Evolutionary conservation across 2,113 vertebrate species (phyloP).

Genomic region (Paralichthys olivaceus): DNA sequence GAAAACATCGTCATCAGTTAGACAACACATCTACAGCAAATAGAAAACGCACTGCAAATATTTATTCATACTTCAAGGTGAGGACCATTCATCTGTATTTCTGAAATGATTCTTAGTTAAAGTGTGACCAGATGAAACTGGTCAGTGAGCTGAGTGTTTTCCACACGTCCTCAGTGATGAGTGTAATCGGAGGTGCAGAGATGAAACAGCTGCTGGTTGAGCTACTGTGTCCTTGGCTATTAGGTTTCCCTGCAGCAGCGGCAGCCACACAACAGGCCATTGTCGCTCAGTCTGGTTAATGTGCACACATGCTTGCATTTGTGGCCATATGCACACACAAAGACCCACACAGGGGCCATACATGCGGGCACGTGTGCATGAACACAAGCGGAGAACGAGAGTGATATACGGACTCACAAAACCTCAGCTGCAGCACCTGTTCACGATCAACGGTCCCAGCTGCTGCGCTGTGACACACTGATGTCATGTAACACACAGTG

Average conservation of each 20-base stretch:
- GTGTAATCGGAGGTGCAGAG: conserved; percentile 52
- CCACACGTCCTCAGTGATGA: conserved; percentile 11
- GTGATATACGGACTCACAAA: conserved; percentile 42
- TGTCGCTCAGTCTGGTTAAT: conserved; percentile 46
- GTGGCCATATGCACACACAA: conserved; percentile 61
- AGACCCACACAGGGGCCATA: conserved; percentile 37
- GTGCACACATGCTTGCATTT: conserved; percentile 72
- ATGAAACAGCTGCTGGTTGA: conserved; percentile 68
- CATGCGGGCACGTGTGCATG: conserved; percentile 51
- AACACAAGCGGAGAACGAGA: conserved; percentile 26
- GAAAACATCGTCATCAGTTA: too few relatives aligned
- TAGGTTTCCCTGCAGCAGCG: conserved; percentile 60
- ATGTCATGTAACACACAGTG: conserved; percentile 48
- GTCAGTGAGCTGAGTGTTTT: background rate
- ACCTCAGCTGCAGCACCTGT: conserved; percentile 73
- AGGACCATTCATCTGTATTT: too few relatives aligned
- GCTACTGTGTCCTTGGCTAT: conserved; percentile 73
- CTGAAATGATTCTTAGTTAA: too few relatives aligned
- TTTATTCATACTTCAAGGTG: too few relatives aligned
- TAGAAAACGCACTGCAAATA: too few relatives aligned
- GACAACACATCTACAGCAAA: too few relatives aligned
- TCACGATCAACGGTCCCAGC: conserved; percentile 59
- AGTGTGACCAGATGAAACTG: too few relatives aligned
- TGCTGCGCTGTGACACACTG: conserved; percentile 56
- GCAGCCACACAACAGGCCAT: conserved; percentile 65